phyloP scores from a whole-genome alignment of 2,797 vertebrate species.

The Acrossocheilus fasciatus region DNA sequence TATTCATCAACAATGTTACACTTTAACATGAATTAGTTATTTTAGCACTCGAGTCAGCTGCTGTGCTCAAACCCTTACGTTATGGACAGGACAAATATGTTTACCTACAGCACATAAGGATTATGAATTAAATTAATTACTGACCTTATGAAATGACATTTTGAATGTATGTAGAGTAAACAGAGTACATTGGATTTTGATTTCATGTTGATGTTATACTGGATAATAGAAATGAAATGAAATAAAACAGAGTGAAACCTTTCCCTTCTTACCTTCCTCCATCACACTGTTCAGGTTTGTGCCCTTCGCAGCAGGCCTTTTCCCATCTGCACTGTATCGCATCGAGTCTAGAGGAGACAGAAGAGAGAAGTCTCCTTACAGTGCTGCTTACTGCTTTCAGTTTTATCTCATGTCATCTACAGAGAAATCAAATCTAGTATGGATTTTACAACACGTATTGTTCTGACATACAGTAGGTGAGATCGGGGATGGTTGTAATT shows the following conservation, averaged over 20 bases:
- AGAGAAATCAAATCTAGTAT: background rate
- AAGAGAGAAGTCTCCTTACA: slow-evolving; percentile 5
- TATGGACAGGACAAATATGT: background rate
- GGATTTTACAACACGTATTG: background rate
- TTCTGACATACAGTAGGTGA: background rate
- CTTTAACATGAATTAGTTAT: background rate
- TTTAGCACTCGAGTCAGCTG: background rate
- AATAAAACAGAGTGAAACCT: background rate
- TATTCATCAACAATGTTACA: background rate
- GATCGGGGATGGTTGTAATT: background rate
- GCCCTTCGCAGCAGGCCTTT: slow-evolving; percentile 53
- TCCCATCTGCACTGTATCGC: slow-evolving; percentile 63
- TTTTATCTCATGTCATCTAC: background rate
- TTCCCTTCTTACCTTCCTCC: slow-evolving; percentile 72
- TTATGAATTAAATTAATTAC: background rate
- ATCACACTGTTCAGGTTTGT: slow-evolving; percentile 58
- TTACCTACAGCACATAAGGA: background rate
- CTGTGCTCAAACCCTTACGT: background rate
- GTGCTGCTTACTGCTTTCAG: background rate
- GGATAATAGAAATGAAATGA: background rate
- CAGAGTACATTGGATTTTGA: background rate
- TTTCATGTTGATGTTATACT: background rate
- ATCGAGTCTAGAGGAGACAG: slow-evolving; percentile 71
- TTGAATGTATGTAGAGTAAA: background rate
- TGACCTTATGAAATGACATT: background rate